Percentiles rank a stretch among this genome's conserved stretches.
Evolutionary conservation across 2,113 vertebrate genomes (phyloP).

Genomic region (Empidonax traillii): DNA sequence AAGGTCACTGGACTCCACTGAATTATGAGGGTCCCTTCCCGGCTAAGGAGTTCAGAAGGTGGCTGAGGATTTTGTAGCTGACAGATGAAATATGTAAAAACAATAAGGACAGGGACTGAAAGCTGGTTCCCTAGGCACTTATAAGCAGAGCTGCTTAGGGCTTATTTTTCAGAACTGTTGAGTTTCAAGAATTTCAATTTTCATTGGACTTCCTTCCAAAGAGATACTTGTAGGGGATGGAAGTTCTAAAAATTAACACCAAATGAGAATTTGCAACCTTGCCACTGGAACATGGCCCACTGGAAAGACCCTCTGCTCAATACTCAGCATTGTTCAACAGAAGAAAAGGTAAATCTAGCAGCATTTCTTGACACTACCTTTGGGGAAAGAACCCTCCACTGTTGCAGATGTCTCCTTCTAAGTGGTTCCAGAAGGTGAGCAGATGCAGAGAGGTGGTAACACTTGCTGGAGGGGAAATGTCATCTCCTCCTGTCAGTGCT

Average conservation of each 20-base stretch:
- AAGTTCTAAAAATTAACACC: not conserved
- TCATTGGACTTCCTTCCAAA: not conserved
- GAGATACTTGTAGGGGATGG: not conserved
- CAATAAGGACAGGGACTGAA: not conserved
- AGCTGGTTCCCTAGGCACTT: not conserved
- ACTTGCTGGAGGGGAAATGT: not conserved
- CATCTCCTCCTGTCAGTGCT: not conserved
- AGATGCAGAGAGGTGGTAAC: not conserved
- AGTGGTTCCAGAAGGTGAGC: not conserved
- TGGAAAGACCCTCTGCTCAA: not conserved
- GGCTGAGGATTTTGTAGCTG: not conserved
- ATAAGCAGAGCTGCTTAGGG: not conserved
- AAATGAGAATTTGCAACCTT: not conserved
- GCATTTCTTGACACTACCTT: not conserved
- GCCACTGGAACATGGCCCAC: not conserved
- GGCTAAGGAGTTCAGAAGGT: not conserved
- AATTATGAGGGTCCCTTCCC: not conserved
- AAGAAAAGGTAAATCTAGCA: conserved; percentile 35
- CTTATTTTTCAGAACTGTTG: not conserved
- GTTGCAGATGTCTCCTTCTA: not conserved
- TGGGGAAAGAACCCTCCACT: conserved; percentile 2
- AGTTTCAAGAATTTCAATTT: not conserved
- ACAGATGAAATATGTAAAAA: not conserved
- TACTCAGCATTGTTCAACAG: conserved; percentile 4
- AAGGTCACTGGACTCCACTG: not conserved